phyloP scores from a whole-genome alignment of 2,113 vertebrate species.

The Amphiprion percula region DNA sequence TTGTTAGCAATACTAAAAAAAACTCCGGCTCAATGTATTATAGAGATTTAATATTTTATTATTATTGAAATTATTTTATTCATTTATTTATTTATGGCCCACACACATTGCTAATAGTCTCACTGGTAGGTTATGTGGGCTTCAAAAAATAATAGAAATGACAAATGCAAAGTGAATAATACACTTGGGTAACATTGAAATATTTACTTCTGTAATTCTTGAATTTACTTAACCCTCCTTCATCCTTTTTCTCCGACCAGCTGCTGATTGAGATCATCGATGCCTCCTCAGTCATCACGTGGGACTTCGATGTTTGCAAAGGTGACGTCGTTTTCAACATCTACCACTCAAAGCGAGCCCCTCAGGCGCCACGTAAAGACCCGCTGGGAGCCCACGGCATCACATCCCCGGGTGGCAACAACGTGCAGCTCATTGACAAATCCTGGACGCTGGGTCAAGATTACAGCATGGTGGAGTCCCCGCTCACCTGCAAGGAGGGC shows the following conservation, averaged over 20 bases:
- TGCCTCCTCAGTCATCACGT: constrained; percentile 95
- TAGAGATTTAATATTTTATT: no score
- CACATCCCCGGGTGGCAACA: constrained; percentile 93
- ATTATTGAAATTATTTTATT: no score
- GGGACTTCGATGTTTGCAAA: constrained; percentile 98
- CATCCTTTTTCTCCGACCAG: constrained; percentile 70
- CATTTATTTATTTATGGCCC: no score
- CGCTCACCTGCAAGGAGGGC: constrained; percentile 93
- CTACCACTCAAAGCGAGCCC: constrained; percentile 94
- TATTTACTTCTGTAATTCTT: no score
- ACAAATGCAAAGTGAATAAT: no score
- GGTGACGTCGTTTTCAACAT: constrained; percentile 97
- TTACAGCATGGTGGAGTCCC: constrained; percentile 96
- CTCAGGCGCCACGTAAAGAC: constrained; percentile 92
- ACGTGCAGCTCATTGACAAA: constrained; percentile 94
- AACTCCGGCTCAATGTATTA: no score
- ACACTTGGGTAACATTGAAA: no score
- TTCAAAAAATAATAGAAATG: no score
- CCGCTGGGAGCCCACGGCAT: constrained; percentile 91
- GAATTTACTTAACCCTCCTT: not conserved
- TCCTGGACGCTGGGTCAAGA: constrained; percentile 93
- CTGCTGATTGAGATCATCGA: constrained; percentile 95
- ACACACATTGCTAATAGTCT: no score
- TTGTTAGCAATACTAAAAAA: no score
- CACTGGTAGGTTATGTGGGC: no score